A percentile compares a stretch with the other conserved stretches of the same genome.
These are phyloP conservation scores for Eurystomus gularis DNA, from an alignment of 2,113 vertebrate species.

Conservation along the genomic window DNA sequence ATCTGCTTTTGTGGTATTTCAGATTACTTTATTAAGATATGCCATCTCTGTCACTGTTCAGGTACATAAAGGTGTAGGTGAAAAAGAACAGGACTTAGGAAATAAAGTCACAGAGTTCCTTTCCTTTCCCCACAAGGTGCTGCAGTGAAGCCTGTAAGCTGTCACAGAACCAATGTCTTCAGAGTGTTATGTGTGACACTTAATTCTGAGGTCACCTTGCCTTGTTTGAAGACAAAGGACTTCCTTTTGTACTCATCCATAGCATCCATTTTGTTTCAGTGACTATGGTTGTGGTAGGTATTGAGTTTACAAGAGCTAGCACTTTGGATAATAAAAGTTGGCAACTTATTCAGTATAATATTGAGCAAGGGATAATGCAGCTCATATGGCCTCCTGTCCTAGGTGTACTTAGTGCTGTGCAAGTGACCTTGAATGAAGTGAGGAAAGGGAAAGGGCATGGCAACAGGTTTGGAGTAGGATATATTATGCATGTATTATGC, in stretches of 20 bases:
- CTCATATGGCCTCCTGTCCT: not conserved
- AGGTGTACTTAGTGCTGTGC: not conserved
- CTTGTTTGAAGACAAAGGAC: not conserved
- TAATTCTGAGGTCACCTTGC: not conserved
- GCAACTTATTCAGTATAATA: not conserved
- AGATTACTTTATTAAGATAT: not conserved
- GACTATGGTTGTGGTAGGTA: not conserved
- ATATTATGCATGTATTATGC: no score
- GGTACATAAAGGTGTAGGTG: not conserved
- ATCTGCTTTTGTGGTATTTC: not conserved
- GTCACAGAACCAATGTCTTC: not conserved
- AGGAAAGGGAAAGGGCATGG: not conserved
- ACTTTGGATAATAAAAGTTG: not conserved
- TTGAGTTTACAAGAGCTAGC: not conserved
- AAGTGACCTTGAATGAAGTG: not conserved
- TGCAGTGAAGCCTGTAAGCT: slow-evolving; percentile 12
- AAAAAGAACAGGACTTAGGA: not conserved
- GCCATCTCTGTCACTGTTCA: not conserved
- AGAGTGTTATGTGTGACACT: not conserved
- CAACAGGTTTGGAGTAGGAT: not conserved
- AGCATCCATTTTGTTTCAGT: not conserved
- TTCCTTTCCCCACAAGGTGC: slow-evolving; percentile 35
- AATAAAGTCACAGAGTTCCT: not conserved
- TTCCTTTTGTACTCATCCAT: not conserved
- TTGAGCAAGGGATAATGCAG: not conserved